Conservation (phyloP, 2,797 vertebrate species). For the Netta rufina region DNA sequence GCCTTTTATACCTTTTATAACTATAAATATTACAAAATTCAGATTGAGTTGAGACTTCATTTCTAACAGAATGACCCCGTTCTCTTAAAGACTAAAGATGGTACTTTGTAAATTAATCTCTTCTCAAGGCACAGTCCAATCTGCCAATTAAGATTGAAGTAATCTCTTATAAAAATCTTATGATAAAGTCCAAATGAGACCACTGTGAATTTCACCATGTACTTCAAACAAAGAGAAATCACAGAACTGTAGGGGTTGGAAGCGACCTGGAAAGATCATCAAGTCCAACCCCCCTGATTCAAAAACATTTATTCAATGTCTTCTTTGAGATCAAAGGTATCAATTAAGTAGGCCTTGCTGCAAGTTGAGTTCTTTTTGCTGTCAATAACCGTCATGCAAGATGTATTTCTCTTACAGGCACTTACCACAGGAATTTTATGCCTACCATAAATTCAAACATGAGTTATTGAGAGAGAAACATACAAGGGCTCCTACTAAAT, state of each 20-base stretch:
- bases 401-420: constrained; percentile 41
- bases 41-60: too few relatives aligned
- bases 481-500: not conserved
- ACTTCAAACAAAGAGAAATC: constrained; percentile 43
- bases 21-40: too few relatives aligned
- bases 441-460: constrained; percentile 23
- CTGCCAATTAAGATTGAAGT: not conserved
- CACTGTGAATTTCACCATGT: constrained; percentile 2
- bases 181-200: constrained; percentile 28
- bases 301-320: constrained; percentile 49
- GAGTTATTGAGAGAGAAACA: constrained; percentile 9
- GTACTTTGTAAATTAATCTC: not conserved
- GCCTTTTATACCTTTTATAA: too few relatives aligned
- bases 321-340: constrained; percentile 41
- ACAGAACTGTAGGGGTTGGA: too few relatives aligned
- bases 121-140: not conserved
- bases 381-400: constrained; percentile 55
- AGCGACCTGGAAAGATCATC: too few relatives aligned
- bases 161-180: constrained; percentile 21
- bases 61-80: not conserved
- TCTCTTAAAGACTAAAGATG: not conserved
- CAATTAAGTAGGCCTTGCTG: constrained; percentile 51
- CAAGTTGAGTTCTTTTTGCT: constrained; percentile 39
- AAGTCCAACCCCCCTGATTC: not conserved
- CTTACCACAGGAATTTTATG: constrained; percentile 9